phyloP scores from a whole-genome alignment of 2,113 vertebrate species.

The Triplophysa siluroides region DNA sequence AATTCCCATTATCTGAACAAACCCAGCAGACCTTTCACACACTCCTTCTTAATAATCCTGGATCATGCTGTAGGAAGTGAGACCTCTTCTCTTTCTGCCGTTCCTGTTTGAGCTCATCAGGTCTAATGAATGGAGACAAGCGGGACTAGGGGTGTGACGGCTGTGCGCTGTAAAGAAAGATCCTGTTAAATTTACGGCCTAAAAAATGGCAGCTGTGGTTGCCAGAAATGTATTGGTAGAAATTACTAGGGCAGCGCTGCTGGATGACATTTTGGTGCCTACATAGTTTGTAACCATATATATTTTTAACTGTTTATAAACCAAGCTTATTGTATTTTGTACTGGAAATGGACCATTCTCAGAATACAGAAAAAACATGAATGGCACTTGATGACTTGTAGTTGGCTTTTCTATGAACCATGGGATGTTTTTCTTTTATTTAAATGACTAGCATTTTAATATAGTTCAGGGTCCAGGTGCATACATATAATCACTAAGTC shows the following conservation, averaged over 20 bases:
- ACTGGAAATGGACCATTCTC: too few relatives aligned
- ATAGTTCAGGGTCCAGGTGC: too few relatives aligned
- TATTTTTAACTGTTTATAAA: not conserved
- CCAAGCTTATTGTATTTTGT: too few relatives aligned
- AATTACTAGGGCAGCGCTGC: not conserved
- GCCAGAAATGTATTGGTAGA: constrained; percentile 3
- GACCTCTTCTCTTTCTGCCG: constrained; percentile 1
- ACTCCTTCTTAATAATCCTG: constrained; percentile 39
- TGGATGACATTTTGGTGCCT: not conserved
- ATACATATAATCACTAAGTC: too few relatives aligned
- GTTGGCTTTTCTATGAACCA: too few relatives aligned
- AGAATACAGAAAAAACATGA: too few relatives aligned
- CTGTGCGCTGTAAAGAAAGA: constrained; percentile 10
- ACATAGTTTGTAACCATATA: not conserved
- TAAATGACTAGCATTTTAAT: too few relatives aligned
- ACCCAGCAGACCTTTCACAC: constrained; percentile 15
- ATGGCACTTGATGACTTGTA: too few relatives aligned
- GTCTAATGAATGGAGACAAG: constrained; percentile 46
- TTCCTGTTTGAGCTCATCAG: constrained; percentile 33
- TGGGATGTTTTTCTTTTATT: too few relatives aligned
- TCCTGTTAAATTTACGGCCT: not conserved
- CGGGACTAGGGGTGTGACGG: constrained; percentile 17
- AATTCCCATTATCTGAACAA: constrained; percentile 45
- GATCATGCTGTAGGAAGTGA: constrained; percentile 37
- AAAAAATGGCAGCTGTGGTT: not conserved